A percentile compares a stretch with the other conserved stretches of the same genome.
Conservation (phyloP, 2,797 vertebrate genomes). For the Tangara arthus region DNA sequence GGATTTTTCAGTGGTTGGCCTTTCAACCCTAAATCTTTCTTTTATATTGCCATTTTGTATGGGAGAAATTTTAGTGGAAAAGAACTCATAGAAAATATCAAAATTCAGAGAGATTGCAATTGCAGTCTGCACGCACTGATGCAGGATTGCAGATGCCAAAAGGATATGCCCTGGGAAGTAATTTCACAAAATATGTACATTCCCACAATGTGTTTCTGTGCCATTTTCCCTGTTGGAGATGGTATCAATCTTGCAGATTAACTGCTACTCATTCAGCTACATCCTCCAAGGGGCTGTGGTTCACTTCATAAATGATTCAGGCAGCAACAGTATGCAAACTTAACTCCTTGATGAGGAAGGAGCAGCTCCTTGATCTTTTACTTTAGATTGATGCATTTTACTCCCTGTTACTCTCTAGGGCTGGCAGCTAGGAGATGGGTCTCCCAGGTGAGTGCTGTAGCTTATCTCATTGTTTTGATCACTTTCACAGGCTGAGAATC, state of each 20-base stretch:
- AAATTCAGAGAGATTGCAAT: not conserved
- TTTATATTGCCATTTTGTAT: not conserved
- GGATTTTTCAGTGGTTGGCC: not conserved
- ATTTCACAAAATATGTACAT: not conserved
- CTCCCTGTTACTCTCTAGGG: not conserved
- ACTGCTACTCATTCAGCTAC: slow-evolving; percentile 16
- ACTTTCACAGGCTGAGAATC: not conserved
- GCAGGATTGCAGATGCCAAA: not conserved
- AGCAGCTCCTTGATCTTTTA: not conserved
- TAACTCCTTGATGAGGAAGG: not conserved
- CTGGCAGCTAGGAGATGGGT: not conserved
- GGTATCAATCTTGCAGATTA: not conserved
- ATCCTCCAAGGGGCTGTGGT: not conserved
- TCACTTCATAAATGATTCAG: slow-evolving; percentile 54
- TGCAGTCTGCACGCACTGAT: not conserved
- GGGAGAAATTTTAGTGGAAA: not conserved
- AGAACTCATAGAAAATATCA: not conserved
- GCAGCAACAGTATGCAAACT: not conserved
- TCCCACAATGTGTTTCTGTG: not conserved
- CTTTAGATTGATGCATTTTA: not conserved
- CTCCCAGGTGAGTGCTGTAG: not conserved
- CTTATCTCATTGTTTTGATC: not conserved
- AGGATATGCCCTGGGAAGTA: not conserved
- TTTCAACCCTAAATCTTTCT: not conserved
- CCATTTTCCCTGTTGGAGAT: not conserved